Evolutionary conservation across 2,113 vertebrate species (phyloP).

Genomic region (Cathartes aura): DNA sequence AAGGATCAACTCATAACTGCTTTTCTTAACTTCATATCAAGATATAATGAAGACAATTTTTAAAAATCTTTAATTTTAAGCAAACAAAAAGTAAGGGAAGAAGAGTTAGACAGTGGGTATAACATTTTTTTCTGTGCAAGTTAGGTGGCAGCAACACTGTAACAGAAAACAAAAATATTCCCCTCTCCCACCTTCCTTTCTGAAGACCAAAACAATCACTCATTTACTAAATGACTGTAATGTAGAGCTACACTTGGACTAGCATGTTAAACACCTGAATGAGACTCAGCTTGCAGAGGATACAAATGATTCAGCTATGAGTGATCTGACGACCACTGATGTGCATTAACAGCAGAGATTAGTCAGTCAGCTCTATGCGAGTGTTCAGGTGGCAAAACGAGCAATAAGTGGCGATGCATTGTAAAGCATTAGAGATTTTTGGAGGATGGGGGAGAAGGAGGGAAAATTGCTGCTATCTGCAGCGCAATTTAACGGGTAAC

Average conservation of each 20-base stretch:
- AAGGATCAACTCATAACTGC: background rate
- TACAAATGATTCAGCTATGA: background rate
- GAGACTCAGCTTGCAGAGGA: background rate
- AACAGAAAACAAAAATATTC: background rate
- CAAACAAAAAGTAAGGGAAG: background rate
- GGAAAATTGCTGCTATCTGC: conserved; percentile 26
- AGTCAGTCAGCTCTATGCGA: background rate
- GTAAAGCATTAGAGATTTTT: background rate
- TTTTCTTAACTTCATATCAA: background rate
- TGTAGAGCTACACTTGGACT: background rate
- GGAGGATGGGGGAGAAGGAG: conserved; percentile 7
- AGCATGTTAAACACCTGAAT: background rate
- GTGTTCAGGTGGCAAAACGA: background rate
- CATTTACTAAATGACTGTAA: background rate
- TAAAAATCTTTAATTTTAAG: background rate
- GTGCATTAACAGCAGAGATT: conserved; percentile 48
- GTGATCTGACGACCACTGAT: background rate
- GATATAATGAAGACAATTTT: background rate
- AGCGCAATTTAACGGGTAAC: background rate
- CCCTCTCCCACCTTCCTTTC: background rate
- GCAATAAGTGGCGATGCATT: background rate
- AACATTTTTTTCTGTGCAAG: background rate
- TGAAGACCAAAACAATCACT: background rate
- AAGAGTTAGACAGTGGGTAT: background rate
- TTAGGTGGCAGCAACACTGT: background rate